Evolutionary conservation across 2,113 vertebrate species (phyloP).

Genomic region (Campylomormyrus numenius): DNA sequence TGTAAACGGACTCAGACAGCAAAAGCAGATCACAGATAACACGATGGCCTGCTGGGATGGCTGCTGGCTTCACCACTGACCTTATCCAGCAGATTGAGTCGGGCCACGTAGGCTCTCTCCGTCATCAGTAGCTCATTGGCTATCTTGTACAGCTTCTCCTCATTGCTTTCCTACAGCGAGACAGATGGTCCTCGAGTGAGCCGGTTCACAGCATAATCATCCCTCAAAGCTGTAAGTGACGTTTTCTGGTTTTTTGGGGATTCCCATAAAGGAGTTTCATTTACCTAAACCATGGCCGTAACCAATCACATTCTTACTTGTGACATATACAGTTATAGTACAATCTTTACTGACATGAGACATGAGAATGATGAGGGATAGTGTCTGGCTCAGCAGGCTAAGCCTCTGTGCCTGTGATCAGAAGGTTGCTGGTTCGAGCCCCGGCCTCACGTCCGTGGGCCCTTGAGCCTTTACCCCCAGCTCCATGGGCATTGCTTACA

Average conservation of each 20-base stretch:
- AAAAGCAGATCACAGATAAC: neutral
- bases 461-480: neutral
- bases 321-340: neutral
- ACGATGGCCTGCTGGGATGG: neutral
- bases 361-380: neutral
- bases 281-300: neutral
- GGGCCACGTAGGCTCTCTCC: slow-evolving; percentile 83
- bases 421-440: neutral
- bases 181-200: neutral
- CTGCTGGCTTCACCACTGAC: slow-evolving; percentile 29
- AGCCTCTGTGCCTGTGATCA: neutral
- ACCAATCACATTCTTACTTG: neutral
- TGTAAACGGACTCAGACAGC: neutral
- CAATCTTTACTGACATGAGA: neutral
- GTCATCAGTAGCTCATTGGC: slow-evolving; percentile 90
- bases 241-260: neutral
- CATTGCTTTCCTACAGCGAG: slow-evolving; percentile 77
- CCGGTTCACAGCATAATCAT: neutral
- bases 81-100: slow-evolving; percentile 79
- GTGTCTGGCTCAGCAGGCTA: neutral
- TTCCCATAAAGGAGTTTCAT: neutral
- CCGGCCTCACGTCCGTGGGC: neutral
- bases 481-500: neutral
- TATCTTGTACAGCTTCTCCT: slow-evolving; percentile 91
- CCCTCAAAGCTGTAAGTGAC: neutral